phyloP scores from a whole-genome alignment of 2,113 vertebrate species.

The Dolichallabes microphthalmus region DNA sequence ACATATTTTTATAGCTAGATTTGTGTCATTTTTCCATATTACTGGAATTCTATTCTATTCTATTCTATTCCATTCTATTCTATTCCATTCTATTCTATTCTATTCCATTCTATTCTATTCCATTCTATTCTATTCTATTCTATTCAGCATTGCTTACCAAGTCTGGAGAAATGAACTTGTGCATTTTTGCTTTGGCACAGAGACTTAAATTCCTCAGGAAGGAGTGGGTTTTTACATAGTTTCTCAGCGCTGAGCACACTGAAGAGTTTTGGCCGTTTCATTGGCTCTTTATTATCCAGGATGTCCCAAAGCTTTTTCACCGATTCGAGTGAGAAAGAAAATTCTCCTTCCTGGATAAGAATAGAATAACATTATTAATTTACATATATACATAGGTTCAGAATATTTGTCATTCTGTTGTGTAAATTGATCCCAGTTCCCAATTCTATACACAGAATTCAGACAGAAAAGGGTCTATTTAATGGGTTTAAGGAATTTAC shows the following conservation, averaged over 20 bases:
- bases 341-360: conserved; percentile 44
- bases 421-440: neutral
- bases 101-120: neutral
- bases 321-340: conserved; percentile 43
- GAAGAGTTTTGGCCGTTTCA: neutral
- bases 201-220: conserved; percentile 43
- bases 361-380: neutral
- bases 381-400: neutral
- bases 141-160: conserved; percentile 35
- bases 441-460: neutral
- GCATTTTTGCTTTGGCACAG: conserved; percentile 41
- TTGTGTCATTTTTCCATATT: neutral
- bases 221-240: conserved; percentile 33
- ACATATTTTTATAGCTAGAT: neutral
- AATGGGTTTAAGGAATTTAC: neutral
- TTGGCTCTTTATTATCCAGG: neutral
- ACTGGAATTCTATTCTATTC: neutral
- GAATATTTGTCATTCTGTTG: neutral
- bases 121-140: neutral
- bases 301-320: conserved; percentile 45
- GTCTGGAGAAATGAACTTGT: conserved; percentile 36
- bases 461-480: neutral
- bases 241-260: neutral
- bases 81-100: neutral
- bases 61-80: neutral